Percentiles rank a stretch among this genome's conserved stretches.
Evolutionary conservation across 2,797 vertebrate genomes (phyloP).

Genomic region (Scarus forsteni): DNA sequence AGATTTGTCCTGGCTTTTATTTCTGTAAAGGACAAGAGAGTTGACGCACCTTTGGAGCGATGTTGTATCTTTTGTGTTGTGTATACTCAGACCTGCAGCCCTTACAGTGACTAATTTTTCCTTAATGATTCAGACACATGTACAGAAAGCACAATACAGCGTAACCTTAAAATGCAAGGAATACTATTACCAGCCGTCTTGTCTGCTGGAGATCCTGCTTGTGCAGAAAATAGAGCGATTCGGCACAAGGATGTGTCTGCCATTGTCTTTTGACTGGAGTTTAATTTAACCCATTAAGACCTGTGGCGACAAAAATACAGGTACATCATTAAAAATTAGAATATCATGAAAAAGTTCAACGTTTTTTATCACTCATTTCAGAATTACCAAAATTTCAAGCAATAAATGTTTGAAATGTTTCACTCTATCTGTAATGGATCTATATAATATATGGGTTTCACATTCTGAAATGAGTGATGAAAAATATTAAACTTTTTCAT

Average conservation of each 20-base stretch:
- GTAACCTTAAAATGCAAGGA: slow-evolving; percentile 88
- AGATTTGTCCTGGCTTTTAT: slow-evolving; percentile 23
- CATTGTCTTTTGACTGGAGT: slow-evolving; percentile 92
- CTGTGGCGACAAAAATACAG: too few relatives aligned
- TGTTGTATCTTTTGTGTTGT: not conserved
- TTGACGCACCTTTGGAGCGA: slow-evolving; percentile 23
- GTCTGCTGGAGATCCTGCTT: slow-evolving; percentile 91
- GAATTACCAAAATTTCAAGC: too few relatives aligned
- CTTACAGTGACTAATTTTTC: slow-evolving; percentile 26
- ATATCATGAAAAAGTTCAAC: too few relatives aligned
- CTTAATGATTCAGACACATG: slow-evolving; percentile 44
- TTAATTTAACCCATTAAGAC: slow-evolving; percentile 82
- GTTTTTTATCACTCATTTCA: too few relatives aligned
- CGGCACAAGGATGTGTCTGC: slow-evolving; percentile 87
- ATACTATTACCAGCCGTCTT: slow-evolving; percentile 85
- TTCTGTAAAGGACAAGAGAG: slow-evolving; percentile 15
- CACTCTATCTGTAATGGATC: too few relatives aligned
- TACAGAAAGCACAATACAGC: slow-evolving; percentile 85
- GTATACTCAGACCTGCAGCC: not conserved
- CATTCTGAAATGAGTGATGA: too few relatives aligned
- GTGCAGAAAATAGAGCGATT: slow-evolving; percentile 91
- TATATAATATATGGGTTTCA: too few relatives aligned
- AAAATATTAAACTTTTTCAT: too few relatives aligned
- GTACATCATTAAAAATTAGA: too few relatives aligned
- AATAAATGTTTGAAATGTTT: too few relatives aligned